These are phyloP conservation scores for Erebia palarica DNA, from an alignment of 2,888 invertebrate species.

Conservation along the genomic window DNA sequence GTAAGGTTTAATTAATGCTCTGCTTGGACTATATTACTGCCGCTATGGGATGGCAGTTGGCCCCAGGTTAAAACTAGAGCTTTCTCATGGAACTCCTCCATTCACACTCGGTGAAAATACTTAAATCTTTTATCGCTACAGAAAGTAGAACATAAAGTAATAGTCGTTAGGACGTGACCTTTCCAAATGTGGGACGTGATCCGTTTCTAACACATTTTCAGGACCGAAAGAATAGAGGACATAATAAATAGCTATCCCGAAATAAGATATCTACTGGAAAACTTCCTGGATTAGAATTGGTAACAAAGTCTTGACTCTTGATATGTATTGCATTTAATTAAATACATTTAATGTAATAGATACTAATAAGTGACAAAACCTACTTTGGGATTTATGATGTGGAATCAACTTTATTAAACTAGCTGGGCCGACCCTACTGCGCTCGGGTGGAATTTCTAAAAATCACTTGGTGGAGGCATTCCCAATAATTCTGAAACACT, in stretches of 20 bases:
- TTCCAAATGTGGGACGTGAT: slow-evolving; percentile 54
- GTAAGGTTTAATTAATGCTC: no score
- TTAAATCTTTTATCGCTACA: slow-evolving; percentile 20
- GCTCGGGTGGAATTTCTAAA: no score
- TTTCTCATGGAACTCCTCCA: background rate
- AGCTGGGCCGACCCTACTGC: no score
- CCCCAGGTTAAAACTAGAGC: background rate
- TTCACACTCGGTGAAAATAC: slow-evolving; percentile 7
- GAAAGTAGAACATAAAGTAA: slow-evolving; percentile 40
- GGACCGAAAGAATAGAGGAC: slow-evolving; percentile 35
- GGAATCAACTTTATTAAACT: no score
- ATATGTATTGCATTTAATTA: no score
- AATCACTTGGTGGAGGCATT: no score
- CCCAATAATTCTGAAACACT: no score
- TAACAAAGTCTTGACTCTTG: no score
- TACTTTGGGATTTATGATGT: no score
- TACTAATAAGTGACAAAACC: no score
- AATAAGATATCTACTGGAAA: background rate
- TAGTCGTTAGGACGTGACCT: slow-evolving; percentile 50
- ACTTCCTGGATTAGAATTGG: background rate
- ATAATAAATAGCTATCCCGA: slow-evolving; percentile 14
- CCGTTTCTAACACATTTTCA: slow-evolving; percentile 45
- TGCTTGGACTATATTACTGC: background rate
- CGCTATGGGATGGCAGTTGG: background rate
- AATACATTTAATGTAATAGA: no score